phyloP scores from a whole-genome alignment of 2,113 vertebrate species.

The Hiodon tergisus region DNA sequence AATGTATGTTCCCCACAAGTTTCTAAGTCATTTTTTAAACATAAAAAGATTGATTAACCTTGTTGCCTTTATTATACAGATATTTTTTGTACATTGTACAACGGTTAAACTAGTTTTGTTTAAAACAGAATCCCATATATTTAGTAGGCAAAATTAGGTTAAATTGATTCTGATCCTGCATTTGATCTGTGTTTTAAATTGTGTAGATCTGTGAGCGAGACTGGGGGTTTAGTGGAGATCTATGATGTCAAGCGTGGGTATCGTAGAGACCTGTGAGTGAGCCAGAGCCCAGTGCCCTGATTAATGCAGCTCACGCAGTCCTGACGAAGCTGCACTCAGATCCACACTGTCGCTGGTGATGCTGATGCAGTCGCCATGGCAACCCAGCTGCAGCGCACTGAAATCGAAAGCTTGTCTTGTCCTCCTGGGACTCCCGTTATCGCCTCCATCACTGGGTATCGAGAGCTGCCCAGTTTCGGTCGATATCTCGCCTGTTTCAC shows the following conservation, averaged over 20 bases:
- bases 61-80: too few relatives aligned
- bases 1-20: too few relatives aligned
- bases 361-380: conserved; percentile 22
- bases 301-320: conserved; percentile 14
- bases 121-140: too few relatives aligned
- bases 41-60: too few relatives aligned
- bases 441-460: not conserved
- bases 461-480: not conserved
- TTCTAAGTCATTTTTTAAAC: too few relatives aligned
- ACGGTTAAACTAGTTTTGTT: too few relatives aligned
- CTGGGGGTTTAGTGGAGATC: not conserved
- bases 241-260: not conserved
- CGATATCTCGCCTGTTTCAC: not conserved
- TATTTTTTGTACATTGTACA: too few relatives aligned
- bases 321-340: not conserved
- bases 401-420: not conserved
- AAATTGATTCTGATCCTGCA: not conserved
- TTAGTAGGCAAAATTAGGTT: too few relatives aligned
- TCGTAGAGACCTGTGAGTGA: not conserved
- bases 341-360: not conserved
- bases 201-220: not conserved
- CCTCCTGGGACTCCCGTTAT: not conserved
- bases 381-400: conserved; percentile 14
- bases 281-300: conserved; percentile 4
- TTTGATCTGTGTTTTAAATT: too few relatives aligned